Conservation (phyloP, 2,888 invertebrate species). For the Emmelina monodactyla region DNA sequence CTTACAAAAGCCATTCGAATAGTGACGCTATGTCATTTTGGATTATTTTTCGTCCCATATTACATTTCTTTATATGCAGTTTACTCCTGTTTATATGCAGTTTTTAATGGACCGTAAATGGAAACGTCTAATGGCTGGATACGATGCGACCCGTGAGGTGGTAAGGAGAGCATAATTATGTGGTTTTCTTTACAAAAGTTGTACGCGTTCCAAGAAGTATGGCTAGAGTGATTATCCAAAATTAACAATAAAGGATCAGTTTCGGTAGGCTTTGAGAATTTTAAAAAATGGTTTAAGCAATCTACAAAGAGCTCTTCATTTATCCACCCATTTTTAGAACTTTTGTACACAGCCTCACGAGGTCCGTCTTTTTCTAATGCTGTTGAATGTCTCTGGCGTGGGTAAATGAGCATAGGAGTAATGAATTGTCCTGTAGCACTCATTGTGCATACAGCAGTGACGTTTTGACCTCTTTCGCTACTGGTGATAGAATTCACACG, state of each 20-base stretch:
- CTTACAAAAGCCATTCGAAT: too few species aligned
- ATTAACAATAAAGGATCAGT: not conserved
- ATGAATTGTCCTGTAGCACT: conserved; percentile 12
- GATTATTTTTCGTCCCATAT: not conserved
- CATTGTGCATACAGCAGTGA: conserved; percentile 11
- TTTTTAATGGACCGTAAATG: not conserved
- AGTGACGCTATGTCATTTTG: too few species aligned
- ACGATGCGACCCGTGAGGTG: not conserved
- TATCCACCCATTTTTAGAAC: conserved; percentile 19
- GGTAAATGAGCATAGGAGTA: conserved; percentile 17
- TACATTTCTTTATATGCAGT: not conserved
- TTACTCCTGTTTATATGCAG: not conserved
- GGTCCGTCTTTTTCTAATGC: conserved; percentile 15
- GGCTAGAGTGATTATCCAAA: not conserved
- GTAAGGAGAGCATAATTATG: not conserved
- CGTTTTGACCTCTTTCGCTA: conserved; percentile 12
- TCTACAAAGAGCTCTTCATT: not conserved
- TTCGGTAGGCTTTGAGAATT: not conserved
- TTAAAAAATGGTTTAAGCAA: not conserved
- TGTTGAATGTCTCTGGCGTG: conserved; percentile 9
- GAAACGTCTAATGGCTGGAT: not conserved
- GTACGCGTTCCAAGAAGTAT: not conserved
- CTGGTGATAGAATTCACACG: conserved; percentile 9
- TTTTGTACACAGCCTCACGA: conserved; percentile 15
- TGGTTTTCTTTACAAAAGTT: not conserved